Percentiles rank a stretch among this genome's conserved stretches.
phyloP scores from a whole-genome alignment of 1,140 invertebrate species.

The Apocrypta bakeri region DNA sequence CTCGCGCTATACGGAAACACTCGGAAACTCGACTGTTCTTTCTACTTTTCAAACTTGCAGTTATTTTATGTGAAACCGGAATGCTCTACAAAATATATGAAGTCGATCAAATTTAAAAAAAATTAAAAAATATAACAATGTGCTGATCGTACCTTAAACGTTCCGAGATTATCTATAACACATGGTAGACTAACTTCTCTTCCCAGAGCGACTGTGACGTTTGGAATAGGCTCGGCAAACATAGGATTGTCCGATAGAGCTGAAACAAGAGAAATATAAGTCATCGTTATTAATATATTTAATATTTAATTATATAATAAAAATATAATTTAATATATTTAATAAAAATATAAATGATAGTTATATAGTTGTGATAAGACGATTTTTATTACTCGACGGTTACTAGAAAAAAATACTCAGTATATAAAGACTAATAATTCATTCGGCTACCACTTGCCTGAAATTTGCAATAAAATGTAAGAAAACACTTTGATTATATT shows the following conservation, averaged over 20 bases:
- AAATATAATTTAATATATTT: too few relatives aligned
- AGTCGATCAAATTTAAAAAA: not conserved
- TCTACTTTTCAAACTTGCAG: not conserved
- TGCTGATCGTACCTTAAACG: slow-evolving; percentile 83
- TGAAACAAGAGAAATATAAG: slow-evolving; percentile 73
- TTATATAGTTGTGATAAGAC: too few relatives aligned
- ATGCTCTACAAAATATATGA: not conserved
- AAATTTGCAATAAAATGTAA: too few relatives aligned
- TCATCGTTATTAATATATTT: not conserved
- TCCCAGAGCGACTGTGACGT: slow-evolving; percentile 90
- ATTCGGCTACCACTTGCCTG: too few relatives aligned
- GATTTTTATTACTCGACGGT: too few relatives aligned
- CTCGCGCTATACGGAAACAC: not conserved
- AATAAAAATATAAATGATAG: too few relatives aligned
- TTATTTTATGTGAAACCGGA: not conserved
- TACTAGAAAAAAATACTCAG: too few relatives aligned
- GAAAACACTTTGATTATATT: not conserved
- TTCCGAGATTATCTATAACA: slow-evolving; percentile 90
- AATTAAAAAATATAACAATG: not conserved
- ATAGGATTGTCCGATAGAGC: slow-evolving; percentile 87
- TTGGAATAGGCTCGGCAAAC: slow-evolving; percentile 90
- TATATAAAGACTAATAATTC: too few relatives aligned
- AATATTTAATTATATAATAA: slow-evolving; percentile 18
- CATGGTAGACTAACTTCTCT: slow-evolving; percentile 91
- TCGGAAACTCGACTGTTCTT: not conserved